These are phyloP conservation scores for Hipparchia semele DNA, from an alignment of 2,888 invertebrate genomes.

Conservation along the genomic window DNA sequence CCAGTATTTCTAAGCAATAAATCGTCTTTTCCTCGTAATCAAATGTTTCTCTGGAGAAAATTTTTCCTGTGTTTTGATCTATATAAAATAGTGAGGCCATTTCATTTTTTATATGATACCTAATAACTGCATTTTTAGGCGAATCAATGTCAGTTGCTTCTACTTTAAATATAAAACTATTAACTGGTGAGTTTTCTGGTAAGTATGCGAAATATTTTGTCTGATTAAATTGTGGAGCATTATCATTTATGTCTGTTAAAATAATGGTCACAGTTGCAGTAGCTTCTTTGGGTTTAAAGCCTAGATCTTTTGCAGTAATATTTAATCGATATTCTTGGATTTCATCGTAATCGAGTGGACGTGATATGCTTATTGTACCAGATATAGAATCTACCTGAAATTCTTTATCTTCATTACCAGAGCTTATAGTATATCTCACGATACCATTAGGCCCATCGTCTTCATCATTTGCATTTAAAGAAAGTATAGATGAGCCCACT, in stretches of 20 bases:
- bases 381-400: constrained; percentile 90
- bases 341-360: constrained; percentile 93
- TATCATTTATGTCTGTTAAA: constrained; percentile 96
- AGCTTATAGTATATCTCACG: constrained; percentile 91
- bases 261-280: constrained; percentile 92
- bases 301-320: constrained; percentile 94
- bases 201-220: constrained; percentile 89
- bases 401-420: constrained; percentile 90
- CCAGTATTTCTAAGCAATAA: constrained; percentile 90
- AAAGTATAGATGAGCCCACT: constrained; percentile 91
- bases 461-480: constrained; percentile 91
- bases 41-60: constrained; percentile 89
- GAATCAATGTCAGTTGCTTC: constrained; percentile 93
- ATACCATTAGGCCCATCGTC: constrained; percentile 96
- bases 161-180: constrained; percentile 89
- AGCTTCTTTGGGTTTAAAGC: constrained; percentile 89
- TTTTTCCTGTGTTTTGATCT: constrained; percentile 89
- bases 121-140: constrained; percentile 92
- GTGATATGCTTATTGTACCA: constrained; percentile 91
- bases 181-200: constrained; percentile 91
- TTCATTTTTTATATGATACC: constrained; percentile 91
- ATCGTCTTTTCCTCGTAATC: constrained; percentile 93
- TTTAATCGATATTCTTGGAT: constrained; percentile 93
- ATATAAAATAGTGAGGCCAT: constrained; percentile 90
- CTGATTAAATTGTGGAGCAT: constrained; percentile 93